Evolutionary conservation across 2,113 vertebrate species (phyloP).

Genomic region (Pelusios castaneus): DNA sequence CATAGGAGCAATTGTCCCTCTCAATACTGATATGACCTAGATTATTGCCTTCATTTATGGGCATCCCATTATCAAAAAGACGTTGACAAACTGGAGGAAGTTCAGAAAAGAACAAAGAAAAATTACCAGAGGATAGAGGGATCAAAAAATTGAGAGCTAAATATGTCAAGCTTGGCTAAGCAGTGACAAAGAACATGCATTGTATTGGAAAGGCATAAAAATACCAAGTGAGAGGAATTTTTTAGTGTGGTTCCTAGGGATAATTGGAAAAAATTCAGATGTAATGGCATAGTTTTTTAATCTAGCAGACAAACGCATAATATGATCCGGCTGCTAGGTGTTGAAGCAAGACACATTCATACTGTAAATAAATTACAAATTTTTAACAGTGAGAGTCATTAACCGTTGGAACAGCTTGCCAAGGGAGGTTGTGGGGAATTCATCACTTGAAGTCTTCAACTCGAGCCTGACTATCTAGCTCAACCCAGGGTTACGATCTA

Average conservation of each 20-base stretch:
- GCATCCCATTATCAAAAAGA: accelerated
- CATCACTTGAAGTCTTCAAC: background rate
- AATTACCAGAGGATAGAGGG: accelerated
- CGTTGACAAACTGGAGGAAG: background rate
- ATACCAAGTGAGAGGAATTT: accelerated
- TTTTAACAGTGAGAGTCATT: background rate
- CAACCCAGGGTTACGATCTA: background rate
- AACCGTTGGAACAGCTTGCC: background rate
- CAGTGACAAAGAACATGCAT: accelerated
- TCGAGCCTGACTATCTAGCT: background rate
- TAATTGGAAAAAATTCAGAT: background rate
- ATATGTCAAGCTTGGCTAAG: background rate
- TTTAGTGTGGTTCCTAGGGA: background rate
- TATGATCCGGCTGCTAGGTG: background rate
- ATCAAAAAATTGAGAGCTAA: background rate
- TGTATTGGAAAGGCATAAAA: accelerated
- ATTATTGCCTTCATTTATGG: accelerated
- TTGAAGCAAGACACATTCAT: accelerated
- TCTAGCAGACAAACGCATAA: background rate
- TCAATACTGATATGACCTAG: background rate
- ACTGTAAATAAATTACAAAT: accelerated
- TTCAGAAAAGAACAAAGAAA: background rate
- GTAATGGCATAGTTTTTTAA: background rate
- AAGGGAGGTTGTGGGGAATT: background rate
- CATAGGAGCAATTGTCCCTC: background rate